Evolutionary conservation across 1,140 invertebrate species (phyloP).

Genomic region (Pseudomyrmex cubaensis): DNA sequence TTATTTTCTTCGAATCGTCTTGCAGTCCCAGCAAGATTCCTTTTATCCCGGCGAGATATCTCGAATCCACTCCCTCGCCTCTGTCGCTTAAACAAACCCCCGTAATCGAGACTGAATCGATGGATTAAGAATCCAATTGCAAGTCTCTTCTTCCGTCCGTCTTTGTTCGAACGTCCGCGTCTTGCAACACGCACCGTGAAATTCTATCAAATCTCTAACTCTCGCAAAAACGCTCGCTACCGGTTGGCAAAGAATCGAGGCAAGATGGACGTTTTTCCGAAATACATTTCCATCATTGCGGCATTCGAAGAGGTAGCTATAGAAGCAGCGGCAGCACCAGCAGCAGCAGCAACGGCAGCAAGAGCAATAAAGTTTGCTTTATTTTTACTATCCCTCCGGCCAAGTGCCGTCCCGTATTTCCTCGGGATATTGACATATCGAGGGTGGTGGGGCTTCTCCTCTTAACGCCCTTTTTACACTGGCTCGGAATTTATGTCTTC

Average conservation of each 20-base stretch:
- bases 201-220: slow-evolving; percentile 54
- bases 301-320: slow-evolving; percentile 18
- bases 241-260: slow-evolving; percentile 19
- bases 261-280: slow-evolving; percentile 62
- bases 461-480: slow-evolving; percentile 77
- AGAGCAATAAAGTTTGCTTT: slow-evolving; percentile 80
- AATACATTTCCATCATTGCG: slow-evolving; percentile 71
- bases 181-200: slow-evolving; percentile 50
- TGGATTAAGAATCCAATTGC: slow-evolving; percentile 79
- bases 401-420: slow-evolving; percentile 78
- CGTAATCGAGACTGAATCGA: slow-evolving; percentile 73
- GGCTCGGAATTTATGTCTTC: slow-evolving; percentile 76
- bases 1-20: slow-evolving; percentile 44
- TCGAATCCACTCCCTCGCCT: not conserved
- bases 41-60: slow-evolving; percentile 41
- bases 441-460: slow-evolving; percentile 71
- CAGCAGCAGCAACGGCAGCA: slow-evolving; percentile 44
- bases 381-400: slow-evolving; percentile 80
- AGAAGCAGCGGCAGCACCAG: slow-evolving; percentile 58
- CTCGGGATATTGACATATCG: slow-evolving; percentile 80
- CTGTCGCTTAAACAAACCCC: slow-evolving; percentile 67
- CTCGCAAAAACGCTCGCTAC: not conserved
- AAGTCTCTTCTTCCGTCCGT: slow-evolving; percentile 13
- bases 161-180: slow-evolving; percentile 25
- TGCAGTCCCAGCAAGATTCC: slow-evolving; percentile 18